Evolutionary conservation across 2,113 vertebrate genomes (phyloP).

Genomic region (Albula goreensis): DNA sequence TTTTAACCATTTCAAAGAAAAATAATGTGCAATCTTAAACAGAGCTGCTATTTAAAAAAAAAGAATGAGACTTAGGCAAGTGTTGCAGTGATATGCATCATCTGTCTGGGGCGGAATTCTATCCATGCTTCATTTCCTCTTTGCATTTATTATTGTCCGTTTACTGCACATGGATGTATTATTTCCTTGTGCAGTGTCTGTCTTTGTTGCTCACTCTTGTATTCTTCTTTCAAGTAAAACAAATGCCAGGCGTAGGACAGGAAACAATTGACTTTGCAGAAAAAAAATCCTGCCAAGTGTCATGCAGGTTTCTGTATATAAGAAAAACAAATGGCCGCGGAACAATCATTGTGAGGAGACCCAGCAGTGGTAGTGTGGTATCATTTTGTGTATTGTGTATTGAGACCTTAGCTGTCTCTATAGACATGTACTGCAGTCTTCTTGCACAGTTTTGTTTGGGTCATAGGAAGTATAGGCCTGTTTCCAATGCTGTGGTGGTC

Average conservation of each 20-base stretch:
- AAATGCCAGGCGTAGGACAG: not conserved
- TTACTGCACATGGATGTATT: not conserved
- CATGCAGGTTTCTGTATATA: not conserved
- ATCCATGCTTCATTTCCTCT: not conserved
- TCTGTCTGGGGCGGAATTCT: not conserved
- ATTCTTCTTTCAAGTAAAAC: not conserved
- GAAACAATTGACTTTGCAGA: not conserved
- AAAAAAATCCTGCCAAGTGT: not conserved
- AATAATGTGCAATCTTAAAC: not conserved
- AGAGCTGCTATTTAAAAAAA: conserved; percentile 1
- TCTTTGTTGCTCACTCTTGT: not conserved
- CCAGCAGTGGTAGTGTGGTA: too few species aligned
- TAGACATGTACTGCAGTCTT: too few species aligned
- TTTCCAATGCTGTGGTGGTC: too few species aligned
- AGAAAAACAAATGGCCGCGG: too few species aligned
- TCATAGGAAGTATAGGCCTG: too few species aligned
- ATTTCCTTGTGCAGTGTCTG: not conserved
- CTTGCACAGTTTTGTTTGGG: too few species aligned
- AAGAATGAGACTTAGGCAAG: not conserved
- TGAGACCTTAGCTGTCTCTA: too few species aligned
- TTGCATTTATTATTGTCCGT: not conserved
- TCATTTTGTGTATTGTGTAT: too few species aligned
- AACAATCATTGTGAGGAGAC: too few species aligned
- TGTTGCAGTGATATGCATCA: not conserved
- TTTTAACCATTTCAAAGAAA: not conserved